A percentile compares a stretch with the other conserved stretches of the same genome.
phyloP scores from a whole-genome alignment of 2,888 invertebrate species.

The Volucella inflata region DNA sequence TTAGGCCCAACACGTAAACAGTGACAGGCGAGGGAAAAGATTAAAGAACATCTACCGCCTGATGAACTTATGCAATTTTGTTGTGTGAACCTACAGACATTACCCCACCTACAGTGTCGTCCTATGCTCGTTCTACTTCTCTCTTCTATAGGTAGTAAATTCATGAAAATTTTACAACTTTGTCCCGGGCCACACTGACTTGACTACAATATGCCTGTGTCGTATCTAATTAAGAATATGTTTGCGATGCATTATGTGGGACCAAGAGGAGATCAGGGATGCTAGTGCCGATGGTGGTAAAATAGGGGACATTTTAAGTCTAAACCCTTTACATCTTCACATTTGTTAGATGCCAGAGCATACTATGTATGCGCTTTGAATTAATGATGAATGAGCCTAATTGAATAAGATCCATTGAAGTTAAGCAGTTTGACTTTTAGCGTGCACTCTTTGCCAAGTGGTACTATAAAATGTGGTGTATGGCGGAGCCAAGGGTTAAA shows the following conservation, averaged over 20 bases:
- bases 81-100: conserved; percentile 22
- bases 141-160: conserved; percentile 49
- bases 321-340: conserved; percentile 38
- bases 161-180: conserved; percentile 64
- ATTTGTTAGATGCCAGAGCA: conserved; percentile 48
- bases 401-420: conserved; percentile 68
- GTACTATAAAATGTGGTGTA: neutral
- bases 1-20: conserved; percentile 61
- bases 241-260: conserved; percentile 23
- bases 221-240: conserved; percentile 57
- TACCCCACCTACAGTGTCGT: conserved; percentile 22
- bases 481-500: conserved; percentile 10
- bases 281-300: conserved; percentile 12
- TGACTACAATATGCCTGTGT: conserved; percentile 39
- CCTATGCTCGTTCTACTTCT: conserved; percentile 14
- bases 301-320: conserved; percentile 46
- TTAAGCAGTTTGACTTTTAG: conserved; percentile 62
- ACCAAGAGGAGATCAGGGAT: neutral
- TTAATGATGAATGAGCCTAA: conserved; percentile 71
- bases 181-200: conserved; percentile 42
- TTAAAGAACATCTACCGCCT: conserved; percentile 61
- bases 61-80: conserved; percentile 70
- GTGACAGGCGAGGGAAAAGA: conserved; percentile 26
- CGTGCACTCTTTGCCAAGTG: conserved; percentile 38
- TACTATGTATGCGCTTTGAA: conserved; percentile 43